phyloP scores from a whole-genome alignment of 2,888 invertebrate species.

The Cryptocephalus moraei region DNA sequence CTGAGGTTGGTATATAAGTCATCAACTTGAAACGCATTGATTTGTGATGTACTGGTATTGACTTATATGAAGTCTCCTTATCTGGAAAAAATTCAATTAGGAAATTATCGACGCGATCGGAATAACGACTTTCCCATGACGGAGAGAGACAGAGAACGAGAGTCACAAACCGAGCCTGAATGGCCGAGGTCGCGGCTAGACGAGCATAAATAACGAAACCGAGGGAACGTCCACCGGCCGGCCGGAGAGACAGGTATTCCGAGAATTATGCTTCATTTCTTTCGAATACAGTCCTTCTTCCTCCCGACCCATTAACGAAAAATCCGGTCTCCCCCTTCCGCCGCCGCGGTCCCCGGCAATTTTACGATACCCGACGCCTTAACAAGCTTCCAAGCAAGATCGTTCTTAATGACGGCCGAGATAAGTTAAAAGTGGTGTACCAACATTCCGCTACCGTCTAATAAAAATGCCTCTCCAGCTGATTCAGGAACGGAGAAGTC shows the following conservation, averaged over 20 bases:
- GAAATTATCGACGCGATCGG: no score
- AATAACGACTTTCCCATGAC: no score
- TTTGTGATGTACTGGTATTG: no score
- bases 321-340: constrained; percentile 18
- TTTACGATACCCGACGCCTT: constrained; percentile 29
- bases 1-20: no score
- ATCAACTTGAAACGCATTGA: no score
- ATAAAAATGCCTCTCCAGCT: constrained; percentile 23
- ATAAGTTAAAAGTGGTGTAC: constrained; percentile 33
- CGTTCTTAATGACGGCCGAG: constrained; percentile 32
- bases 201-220: no score
- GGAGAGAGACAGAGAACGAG: no score
- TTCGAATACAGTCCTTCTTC: constrained; percentile 20
- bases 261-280: constrained; percentile 25
- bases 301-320: constrained; percentile 33
- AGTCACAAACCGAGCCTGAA: no score
- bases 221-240: background rate
- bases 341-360: constrained; percentile 17
- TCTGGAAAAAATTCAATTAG: no score
- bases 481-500: no score
- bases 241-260: constrained; percentile 19
- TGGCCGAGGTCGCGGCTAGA: no score
- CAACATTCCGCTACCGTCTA: constrained; percentile 36
- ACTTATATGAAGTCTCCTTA: no score
- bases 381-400: constrained; percentile 32